Percentiles rank a stretch among this genome's conserved stretches.
phyloP scores from a whole-genome alignment of 1,140 invertebrate species.

The Lordiphosa clarofinis region DNA sequence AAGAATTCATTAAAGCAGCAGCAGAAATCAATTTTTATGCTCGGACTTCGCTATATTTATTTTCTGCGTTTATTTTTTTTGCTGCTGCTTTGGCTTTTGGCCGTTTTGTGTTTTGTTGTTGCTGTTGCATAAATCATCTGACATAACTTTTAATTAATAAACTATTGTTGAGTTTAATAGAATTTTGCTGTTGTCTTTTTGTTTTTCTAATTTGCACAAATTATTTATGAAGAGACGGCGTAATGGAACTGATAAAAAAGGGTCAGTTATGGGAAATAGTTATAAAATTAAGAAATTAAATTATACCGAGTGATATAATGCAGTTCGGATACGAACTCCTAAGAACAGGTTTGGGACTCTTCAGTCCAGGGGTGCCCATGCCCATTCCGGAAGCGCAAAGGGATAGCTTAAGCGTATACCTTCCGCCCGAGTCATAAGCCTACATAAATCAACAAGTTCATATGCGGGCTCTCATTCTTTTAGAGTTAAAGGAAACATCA shows the following conservation, averaged over 20 bases:
- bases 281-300: too few species aligned
- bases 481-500: too few species aligned
- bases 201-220: slow-evolving; percentile 57
- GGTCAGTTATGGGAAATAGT: too few species aligned
- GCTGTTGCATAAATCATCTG: slow-evolving; percentile 53
- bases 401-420: too few species aligned
- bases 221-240: slow-evolving; percentile 27
- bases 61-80: slow-evolving; percentile 27
- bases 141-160: slow-evolving; percentile 74
- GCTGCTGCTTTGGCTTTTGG: slow-evolving; percentile 27
- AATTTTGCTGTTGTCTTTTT: slow-evolving; percentile 26
- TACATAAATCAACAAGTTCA: too few species aligned
- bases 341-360: too few species aligned
- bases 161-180: slow-evolving; percentile 74
- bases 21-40: slow-evolving; percentile 73
- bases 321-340: too few species aligned
- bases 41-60: slow-evolving; percentile 28
- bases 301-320: too few species aligned
- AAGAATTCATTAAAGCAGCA: slow-evolving; percentile 73
- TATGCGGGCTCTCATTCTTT: too few species aligned
- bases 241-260: not conserved
- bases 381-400: too few species aligned
- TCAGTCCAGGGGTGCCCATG: too few species aligned
- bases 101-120: slow-evolving; percentile 19
- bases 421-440: too few species aligned